A percentile compares a stretch with the other conserved stretches of the same genome.
Evolutionary conservation across 1,140 invertebrate species (phyloP).

Genomic region (Tenebrio molitor): DNA sequence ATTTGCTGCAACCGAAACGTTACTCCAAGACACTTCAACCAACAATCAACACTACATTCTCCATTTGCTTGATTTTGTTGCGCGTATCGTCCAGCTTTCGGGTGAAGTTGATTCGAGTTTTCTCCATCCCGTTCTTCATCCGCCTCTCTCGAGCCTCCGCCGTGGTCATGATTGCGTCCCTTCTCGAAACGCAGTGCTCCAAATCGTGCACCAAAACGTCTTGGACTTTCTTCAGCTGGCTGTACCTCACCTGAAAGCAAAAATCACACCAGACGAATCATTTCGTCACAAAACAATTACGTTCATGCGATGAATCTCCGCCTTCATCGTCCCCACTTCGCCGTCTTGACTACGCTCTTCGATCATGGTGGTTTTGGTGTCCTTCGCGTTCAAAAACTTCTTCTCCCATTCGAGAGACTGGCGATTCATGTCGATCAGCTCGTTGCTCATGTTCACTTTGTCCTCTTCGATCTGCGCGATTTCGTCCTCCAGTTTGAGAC

Average conservation of each 20-base stretch:
- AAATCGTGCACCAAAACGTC: conserved; percentile 83
- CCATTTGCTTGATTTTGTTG: conserved; percentile 71
- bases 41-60: conserved; percentile 66
- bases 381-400: conserved; percentile 79
- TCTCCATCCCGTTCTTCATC: conserved; percentile 54
- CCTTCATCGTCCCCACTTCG: conserved; percentile 81
- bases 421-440: conserved; percentile 74
- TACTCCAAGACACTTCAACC: too few relatives aligned
- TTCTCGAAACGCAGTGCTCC: conserved; percentile 79
- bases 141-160: conserved; percentile 72
- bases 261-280: conserved; percentile 59
- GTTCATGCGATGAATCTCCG: conserved; percentile 87
- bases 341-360: conserved; percentile 75
- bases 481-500: conserved; percentile 76
- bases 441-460: conserved; percentile 73
- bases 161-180: conserved; percentile 76
- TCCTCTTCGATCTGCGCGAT: conserved; percentile 76
- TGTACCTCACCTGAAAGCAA: conserved; percentile 70
- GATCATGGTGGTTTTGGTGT: conserved; percentile 77
- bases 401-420: conserved; percentile 85
- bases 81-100: conserved; percentile 71
- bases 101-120: conserved; percentile 63
- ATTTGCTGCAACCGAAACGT: conserved; percentile 50
- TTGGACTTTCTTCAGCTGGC: conserved; percentile 78
- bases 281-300: conserved; percentile 62